Evolutionary conservation across 1,140 invertebrate species (phyloP).

Genomic region (Drosophila orosa): DNA sequence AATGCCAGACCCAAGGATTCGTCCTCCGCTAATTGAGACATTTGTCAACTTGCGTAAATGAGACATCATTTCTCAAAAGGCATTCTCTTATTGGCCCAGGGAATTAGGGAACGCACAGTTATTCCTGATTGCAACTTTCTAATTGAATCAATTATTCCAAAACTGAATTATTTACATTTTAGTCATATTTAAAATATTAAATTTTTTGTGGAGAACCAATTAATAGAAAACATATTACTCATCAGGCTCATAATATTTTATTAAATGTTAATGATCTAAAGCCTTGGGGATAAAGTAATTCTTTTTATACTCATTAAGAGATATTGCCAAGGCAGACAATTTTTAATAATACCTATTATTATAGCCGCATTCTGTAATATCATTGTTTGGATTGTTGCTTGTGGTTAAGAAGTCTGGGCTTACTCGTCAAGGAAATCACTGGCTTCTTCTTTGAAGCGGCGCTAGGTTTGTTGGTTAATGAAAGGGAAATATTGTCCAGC

Average conservation of each 20-base stretch:
- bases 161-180: not conserved
- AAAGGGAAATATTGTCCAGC: not conserved
- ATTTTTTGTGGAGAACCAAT: not conserved
- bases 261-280: not conserved
- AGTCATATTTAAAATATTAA: not conserved
- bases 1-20: conserved; percentile 5
- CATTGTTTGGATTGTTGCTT: not conserved
- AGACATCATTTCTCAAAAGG: conserved; percentile 62
- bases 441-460: not conserved
- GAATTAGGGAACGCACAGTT: conserved; percentile 7
- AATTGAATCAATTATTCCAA: conserved; percentile 18
- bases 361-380: too few relatives aligned
- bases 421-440: not conserved
- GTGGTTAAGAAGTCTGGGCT: not conserved
- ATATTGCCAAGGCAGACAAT: not conserved
- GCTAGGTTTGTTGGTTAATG: not conserved
- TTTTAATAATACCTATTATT: too few relatives aligned
- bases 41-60: conserved; percentile 70
- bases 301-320: not conserved
- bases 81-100: conserved; percentile 8
- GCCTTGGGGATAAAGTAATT: not conserved
- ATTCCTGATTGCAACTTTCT: conserved; percentile 8
- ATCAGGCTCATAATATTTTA: not conserved
- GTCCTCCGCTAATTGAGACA: conserved; percentile 71
- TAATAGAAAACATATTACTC: not conserved